phyloP scores from a whole-genome alignment of 2,797 vertebrate species.

The Pseudocheirus occidentalis region DNA sequence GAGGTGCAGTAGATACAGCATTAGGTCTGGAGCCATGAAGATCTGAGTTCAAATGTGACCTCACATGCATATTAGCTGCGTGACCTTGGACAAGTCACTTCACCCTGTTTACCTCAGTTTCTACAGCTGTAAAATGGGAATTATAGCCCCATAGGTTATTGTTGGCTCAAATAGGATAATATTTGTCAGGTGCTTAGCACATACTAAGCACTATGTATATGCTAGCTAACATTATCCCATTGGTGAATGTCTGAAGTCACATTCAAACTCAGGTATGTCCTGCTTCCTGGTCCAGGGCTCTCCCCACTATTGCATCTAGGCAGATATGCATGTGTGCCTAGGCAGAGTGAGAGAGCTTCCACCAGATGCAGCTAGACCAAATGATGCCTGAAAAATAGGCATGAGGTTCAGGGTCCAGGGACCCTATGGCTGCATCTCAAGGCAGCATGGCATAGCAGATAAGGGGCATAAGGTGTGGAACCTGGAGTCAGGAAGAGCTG shows the following conservation, averaged over 20 bases:
- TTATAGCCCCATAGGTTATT: not conserved
- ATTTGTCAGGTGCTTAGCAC: not conserved
- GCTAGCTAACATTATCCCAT: not conserved
- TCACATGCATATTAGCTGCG: not conserved
- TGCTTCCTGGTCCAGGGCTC: not conserved
- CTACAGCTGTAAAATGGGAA: not conserved
- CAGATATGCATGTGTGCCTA: not conserved
- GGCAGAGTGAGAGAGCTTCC: not conserved
- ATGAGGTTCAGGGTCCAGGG: not conserved
- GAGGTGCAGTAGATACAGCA: not conserved
- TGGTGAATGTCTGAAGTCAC: no score
- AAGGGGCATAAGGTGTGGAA: not conserved
- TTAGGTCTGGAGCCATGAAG: not conserved
- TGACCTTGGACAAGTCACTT: not conserved
- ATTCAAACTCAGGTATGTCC: not conserved
- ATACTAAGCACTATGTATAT: not conserved
- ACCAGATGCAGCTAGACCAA: not conserved
- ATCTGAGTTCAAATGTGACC: not conserved
- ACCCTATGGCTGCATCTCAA: not conserved
- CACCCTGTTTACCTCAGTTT: not conserved
- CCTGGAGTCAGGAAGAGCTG: not conserved
- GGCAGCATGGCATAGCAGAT: not conserved
- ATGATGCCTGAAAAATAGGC: not conserved
- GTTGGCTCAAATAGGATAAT: not conserved
- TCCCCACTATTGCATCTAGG: not conserved